These are phyloP conservation scores for Lochmaea capreae DNA, from an alignment of 2,888 invertebrate genomes.

Conservation along the genomic window DNA sequence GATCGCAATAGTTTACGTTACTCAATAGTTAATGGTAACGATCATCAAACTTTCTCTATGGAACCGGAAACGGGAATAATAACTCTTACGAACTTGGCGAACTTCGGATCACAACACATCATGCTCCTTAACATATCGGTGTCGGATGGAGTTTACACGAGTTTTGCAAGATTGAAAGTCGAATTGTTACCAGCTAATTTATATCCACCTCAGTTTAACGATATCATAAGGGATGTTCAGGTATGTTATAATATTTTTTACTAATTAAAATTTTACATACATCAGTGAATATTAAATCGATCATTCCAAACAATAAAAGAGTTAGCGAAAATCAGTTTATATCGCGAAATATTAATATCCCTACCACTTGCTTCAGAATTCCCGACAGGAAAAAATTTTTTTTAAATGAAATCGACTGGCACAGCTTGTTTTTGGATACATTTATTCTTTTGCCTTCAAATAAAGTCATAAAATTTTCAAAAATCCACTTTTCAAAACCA, in stretches of 20 bases:
- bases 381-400: too few species aligned
- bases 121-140: slow-evolving; percentile 91
- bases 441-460: too few species aligned
- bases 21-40: slow-evolving; percentile 86
- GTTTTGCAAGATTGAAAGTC: slow-evolving; percentile 85
- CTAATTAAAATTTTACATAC: too few species aligned
- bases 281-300: too few species aligned
- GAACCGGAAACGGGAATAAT: slow-evolving; percentile 73
- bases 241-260: slow-evolving; percentile 62
- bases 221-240: slow-evolving; percentile 80
- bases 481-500: too few species aligned
- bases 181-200: slow-evolving; percentile 83
- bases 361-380: too few species aligned
- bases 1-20: slow-evolving; percentile 82
- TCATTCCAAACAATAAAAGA: too few species aligned
- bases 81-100: slow-evolving; percentile 79
- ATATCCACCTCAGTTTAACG: slow-evolving; percentile 82
- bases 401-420: too few species aligned
- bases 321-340: too few species aligned
- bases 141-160: slow-evolving; percentile 94
- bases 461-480: too few species aligned
- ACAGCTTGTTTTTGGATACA: too few species aligned
- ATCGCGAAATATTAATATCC: too few species aligned
- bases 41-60: slow-evolving; percentile 79
- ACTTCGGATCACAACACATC: slow-evolving; percentile 71